Evolutionary conservation across 2,888 invertebrate genomes (phyloP).

Genomic region (Dynastes hyllus): DNA sequence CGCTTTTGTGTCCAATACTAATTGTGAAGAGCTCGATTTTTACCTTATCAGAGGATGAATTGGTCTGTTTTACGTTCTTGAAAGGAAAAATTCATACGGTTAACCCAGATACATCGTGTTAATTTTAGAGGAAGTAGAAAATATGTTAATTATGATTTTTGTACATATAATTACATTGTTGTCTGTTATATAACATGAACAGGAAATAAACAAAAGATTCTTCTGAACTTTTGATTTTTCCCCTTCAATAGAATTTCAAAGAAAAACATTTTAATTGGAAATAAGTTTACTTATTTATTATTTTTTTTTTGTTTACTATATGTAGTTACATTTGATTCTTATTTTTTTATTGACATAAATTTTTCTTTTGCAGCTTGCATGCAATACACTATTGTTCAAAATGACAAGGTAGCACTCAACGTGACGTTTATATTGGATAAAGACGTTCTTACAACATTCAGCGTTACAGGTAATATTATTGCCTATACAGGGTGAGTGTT

Average conservation of each 20-base stretch:
- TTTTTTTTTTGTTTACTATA: background rate
- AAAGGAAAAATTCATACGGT: background rate
- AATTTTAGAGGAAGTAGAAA: too few species aligned
- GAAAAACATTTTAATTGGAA: too few species aligned
- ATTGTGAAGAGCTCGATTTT: background rate
- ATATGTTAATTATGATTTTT: too few species aligned
- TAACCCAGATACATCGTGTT: too few species aligned
- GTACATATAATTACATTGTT: too few species aligned
- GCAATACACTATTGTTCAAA: background rate
- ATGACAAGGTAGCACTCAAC: background rate
- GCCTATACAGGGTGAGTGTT: too few species aligned
- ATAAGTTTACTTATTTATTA: too few species aligned
- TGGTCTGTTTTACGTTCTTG: background rate
- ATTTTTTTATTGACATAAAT: background rate
- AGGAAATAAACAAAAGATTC: background rate
- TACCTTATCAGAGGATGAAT: background rate
- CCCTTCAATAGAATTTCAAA: too few species aligned
- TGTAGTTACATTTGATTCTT: too few species aligned
- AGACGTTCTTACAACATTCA: background rate
- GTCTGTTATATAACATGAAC: too few species aligned
- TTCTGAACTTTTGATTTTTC: too few species aligned
- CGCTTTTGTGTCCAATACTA: background rate
- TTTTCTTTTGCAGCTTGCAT: background rate
- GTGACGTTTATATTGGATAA: background rate
- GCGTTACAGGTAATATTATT: background rate